Evolutionary conservation across 2,888 invertebrate genomes (phyloP).

Genomic region (Ennomos quercinarius): DNA sequence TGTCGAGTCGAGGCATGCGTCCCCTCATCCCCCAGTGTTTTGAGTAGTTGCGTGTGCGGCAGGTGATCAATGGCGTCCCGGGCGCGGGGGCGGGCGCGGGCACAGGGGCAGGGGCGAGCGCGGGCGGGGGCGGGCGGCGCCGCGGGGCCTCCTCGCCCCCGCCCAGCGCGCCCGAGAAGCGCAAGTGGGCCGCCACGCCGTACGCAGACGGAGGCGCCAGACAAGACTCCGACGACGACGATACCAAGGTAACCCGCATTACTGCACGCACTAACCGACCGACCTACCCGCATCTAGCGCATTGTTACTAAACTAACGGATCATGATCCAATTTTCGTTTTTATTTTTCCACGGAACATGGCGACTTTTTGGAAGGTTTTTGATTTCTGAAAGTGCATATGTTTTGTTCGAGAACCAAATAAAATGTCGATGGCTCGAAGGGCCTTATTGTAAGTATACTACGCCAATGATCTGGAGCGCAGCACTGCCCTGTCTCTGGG

Average conservation of each 20-base stretch:
- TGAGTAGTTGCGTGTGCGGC: constrained; percentile 37
- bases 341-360: too few relatives aligned
- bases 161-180: constrained; percentile 88
- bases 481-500: too few relatives aligned
- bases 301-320: constrained; percentile 9
- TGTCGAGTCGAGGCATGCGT: too few relatives aligned
- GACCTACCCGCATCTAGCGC: constrained; percentile 3
- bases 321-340: too few relatives aligned
- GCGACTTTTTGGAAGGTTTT: too few relatives aligned
- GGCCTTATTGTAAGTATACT: too few relatives aligned
- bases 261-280: too few relatives aligned
- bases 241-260: constrained; percentile 65
- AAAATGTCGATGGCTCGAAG: too few relatives aligned
- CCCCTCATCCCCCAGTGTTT: too few relatives aligned
- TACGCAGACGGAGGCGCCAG: constrained; percentile 55
- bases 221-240: constrained; percentile 70
- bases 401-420: too few relatives aligned
- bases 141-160: constrained; percentile 80
- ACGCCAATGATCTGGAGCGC: too few relatives aligned
- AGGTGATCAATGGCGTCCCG: constrained; percentile 79
- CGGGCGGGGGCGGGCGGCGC: constrained; percentile 62
- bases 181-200: constrained; percentile 87
- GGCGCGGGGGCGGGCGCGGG: constrained; percentile 53
- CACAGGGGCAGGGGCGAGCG: constrained; percentile 56
- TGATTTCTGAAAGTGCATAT: too few relatives aligned